Evolutionary conservation across 2,113 vertebrate species (phyloP), one percentile per base, ranked within the genome.

Genomic region (Beaufortia kweichowensis): DNA sequence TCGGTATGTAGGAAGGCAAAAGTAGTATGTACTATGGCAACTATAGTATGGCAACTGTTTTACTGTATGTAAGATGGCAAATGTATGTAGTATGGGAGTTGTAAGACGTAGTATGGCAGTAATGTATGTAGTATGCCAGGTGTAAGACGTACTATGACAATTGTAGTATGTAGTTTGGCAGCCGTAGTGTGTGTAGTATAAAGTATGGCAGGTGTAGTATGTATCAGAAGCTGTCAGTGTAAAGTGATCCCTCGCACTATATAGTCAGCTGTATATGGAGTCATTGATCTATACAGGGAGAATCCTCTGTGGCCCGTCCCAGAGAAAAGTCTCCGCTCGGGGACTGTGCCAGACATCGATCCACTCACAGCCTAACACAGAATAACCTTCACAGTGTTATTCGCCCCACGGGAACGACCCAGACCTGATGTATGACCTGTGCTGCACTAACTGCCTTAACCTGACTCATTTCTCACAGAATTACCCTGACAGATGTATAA

Each of bases 211-310:
- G 48, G 5, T 67, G 41, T 69, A 31, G 50, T 56, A 39, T 29
- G 29, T 4, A 7, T 23, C 24, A 56, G 35, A 46, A 66, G 26
- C 23, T n/a, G 70, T 11, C 0, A 19, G 19, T 61, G 84, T 85
- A 87, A 85, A 79, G 55, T 41, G 57, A 89, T 79, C 75, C 62
- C 78, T 70, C 21, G 24, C 10, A 2, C 60, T 35, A 59, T 75
- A 57, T 71, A 72, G 33, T 67, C 50, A 8, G 78, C 79, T 83
- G 64, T 31, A n/a, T n/a, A 57, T 19, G 19, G 5, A 17, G 1
- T 26, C 81, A 87, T 87, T 57, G 85, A 89, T 84, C 77, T 75
- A 23, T 21, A 56, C n/a, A 2, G 75, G 80, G 80, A 81, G 70
- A 79, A 79, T 85, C 87, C 81, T 78, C 59, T 57, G 31, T 24